Evolutionary conservation across 2,888 invertebrate species (phyloP).

Genomic region (Ryuthela nishihirai): DNA sequence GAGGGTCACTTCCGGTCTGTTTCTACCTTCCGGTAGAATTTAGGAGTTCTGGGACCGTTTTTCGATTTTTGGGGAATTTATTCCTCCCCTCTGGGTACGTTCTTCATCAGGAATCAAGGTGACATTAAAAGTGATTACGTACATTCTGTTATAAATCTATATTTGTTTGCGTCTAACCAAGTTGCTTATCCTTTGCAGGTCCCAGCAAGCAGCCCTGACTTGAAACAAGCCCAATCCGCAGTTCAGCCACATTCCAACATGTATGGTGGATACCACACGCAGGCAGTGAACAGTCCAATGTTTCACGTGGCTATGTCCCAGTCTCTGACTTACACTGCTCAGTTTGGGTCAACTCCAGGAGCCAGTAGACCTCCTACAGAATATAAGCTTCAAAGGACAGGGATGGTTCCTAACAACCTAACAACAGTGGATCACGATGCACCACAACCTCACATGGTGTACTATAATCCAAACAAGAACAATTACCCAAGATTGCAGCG

Average conservation of each 20-base stretch:
- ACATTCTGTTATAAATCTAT: no score
- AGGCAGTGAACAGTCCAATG: slow-evolving; percentile 7
- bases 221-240: no score
- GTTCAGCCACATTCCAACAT: background rate
- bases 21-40: no score
- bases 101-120: no score
- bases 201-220: no score
- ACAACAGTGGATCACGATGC: slow-evolving; percentile 7
- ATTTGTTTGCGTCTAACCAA: no score
- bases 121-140: no score
- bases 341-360: slow-evolving; percentile 3
- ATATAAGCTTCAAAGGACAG: slow-evolving; percentile 12
- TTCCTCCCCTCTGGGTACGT: no score
- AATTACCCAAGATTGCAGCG: slow-evolving; percentile 51
- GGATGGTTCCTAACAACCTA: slow-evolving; percentile 2
- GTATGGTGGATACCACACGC: slow-evolving; percentile 6
- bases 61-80: no score
- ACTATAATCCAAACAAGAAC: slow-evolving; percentile 10
- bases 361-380: slow-evolving; percentile 25
- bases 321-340: slow-evolving; percentile 9
- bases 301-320: slow-evolving; percentile 23
- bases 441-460: slow-evolving; percentile 8
- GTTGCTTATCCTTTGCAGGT: no score
- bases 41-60: no score
- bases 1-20: no score